Base-by-base conservation (phyloP, 92 coral and sea anemone genomes). In the Epizoanthus ramosus region DNA sequence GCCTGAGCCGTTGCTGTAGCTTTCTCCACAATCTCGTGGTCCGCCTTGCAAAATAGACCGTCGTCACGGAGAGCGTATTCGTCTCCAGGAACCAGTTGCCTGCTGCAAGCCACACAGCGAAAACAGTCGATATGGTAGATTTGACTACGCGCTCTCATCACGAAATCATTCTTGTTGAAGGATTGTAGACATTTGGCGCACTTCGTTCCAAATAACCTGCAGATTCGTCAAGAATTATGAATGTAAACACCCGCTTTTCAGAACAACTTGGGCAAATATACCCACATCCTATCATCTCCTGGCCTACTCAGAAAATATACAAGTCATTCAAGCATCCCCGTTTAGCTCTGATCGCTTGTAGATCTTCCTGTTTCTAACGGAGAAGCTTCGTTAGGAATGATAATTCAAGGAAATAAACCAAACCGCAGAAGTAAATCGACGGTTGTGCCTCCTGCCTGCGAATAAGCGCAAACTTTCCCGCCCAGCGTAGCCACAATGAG, bases 51-150 rank as follows among this genome's bases (percentile, higher is more conserved):
- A 83, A 97, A 97, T 65, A 97, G 73, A 19, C 99, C 99, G 47
- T 97, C 94, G 64, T 97, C 99, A 33, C 99, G 93, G 2, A 97
- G 93, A 1, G 98, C 99, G 73, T 90, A 97, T 64, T 97, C 99
- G 73, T 97, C 99, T 43, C 99, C 99, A 7, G 97, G 99, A 2
- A 97, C 95, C 31, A 97, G 91, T 68, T 97, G 98, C 75, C 98
- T 90, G 70, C 98, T 94, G 72, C 99, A 97, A 9, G 99, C 99
- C 43, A 97, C 95, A 80, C 99, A 97, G 68, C 97, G 99, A 90
- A 97, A 97, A 72, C 99, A 97, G 74, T 97, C 99, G 77, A 97
- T 87, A 83, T 97, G 99, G 67, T 92, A 97, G 81, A 97, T 97
- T 87, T 97, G 92, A 89, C 87, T 97, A 79, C 92, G 87, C 61